Conservation (phyloP, 2,113 vertebrate genomes). For the Halcyon senegalensis region DNA sequence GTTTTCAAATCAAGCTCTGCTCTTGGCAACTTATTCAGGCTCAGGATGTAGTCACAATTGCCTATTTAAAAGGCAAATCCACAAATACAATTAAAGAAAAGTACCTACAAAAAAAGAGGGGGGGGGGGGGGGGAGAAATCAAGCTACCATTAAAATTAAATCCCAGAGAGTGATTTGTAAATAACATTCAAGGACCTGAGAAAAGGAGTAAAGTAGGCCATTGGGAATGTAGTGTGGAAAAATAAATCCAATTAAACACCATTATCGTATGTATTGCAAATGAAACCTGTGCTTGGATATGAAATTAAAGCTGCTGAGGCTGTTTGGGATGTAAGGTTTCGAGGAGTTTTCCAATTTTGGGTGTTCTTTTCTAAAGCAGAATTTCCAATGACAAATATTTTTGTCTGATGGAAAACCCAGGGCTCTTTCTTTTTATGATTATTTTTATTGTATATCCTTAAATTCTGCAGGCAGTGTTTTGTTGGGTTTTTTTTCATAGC, state of each 20-base stretch:
- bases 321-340: conserved; percentile 42
- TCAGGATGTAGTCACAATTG: conserved; percentile 63
- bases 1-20: conserved; percentile 61
- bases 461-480: conserved; percentile 47
- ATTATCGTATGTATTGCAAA: conserved; percentile 70
- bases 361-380: background rate
- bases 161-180: conserved; percentile 79
- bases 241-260: conserved; percentile 82
- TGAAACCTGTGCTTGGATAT: conserved; percentile 68
- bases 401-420: conserved; percentile 41
- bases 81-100: conserved; percentile 80
- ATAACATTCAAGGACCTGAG: conserved; percentile 75
- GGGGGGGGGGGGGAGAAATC: conserved; percentile 42
- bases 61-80: conserved; percentile 77
- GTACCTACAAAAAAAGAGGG: conserved; percentile 39
- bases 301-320: conserved; percentile 67
- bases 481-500: conserved; percentile 25
- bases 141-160: conserved; percentile 80
- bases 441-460: conserved; percentile 52
- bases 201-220: conserved; percentile 75
- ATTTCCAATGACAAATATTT: conserved; percentile 50
- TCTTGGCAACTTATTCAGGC: conserved; percentile 58
- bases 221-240: conserved; percentile 64
- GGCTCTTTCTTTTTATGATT: conserved; percentile 51
- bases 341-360: conserved; percentile 20